Conservation (phyloP, 64 coral and sea anemone genomes). For the Stichodactyla helianthus region DNA sequence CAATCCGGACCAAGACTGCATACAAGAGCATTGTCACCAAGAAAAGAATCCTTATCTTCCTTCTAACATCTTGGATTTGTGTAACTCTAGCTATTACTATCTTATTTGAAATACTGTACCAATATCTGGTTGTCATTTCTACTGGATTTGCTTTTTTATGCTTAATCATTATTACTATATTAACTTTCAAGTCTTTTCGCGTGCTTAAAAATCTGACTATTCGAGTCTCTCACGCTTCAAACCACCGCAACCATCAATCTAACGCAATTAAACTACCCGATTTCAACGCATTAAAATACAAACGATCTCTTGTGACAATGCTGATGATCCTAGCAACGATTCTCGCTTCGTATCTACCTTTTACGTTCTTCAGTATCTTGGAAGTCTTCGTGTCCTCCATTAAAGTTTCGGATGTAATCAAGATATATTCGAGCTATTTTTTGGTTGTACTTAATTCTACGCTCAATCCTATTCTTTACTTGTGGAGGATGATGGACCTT, state of each 20-base stretch:
- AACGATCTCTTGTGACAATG: background rate
- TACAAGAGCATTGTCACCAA: background rate
- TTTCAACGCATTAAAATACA: background rate
- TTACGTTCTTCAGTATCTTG: background rate
- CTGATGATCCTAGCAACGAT: background rate
- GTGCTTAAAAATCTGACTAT: background rate
- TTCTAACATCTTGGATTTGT: background rate
- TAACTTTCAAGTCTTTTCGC: background rate
- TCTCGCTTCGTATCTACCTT: conserved; percentile 4
- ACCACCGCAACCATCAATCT: background rate
- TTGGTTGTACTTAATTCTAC: conserved; percentile 11
- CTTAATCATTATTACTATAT: background rate
- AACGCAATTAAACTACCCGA: background rate
- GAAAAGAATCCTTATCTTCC: background rate
- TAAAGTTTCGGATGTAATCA: background rate
- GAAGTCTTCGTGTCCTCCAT: background rate
- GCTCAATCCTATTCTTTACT: conserved; percentile 21
- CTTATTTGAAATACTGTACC: background rate
- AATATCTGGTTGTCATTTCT: background rate
- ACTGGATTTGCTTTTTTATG: background rate
- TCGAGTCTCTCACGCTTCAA: background rate
- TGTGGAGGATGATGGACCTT: conserved; percentile 6
- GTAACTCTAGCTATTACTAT: background rate
- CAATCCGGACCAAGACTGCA: background rate
- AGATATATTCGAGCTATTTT: conserved; percentile 8